Percentiles rank a stretch among this genome's conserved stretches.
Evolutionary conservation across 2,113 vertebrate species (phyloP).

Genomic region (Rattus rattus): DNA sequence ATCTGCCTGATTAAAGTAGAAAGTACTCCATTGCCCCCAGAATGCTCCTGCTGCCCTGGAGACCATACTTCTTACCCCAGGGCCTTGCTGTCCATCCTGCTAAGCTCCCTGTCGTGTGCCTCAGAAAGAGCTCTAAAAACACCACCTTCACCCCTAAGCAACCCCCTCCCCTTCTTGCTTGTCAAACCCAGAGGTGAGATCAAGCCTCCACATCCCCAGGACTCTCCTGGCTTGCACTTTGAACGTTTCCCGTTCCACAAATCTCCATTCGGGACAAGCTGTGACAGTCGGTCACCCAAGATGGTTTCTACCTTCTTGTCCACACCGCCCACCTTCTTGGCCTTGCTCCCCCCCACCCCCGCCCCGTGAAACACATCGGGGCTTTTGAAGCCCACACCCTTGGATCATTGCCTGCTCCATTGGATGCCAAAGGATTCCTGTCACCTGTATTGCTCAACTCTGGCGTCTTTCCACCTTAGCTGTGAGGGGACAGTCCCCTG

Average conservation of each 20-base stretch:
- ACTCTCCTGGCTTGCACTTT: not conserved
- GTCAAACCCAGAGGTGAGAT: not conserved
- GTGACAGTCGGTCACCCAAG: not conserved
- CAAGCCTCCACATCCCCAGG: not conserved
- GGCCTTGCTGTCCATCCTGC: fast-evolving
- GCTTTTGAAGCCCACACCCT: not conserved
- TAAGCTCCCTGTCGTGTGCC: not conserved
- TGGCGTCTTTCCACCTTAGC: not conserved
- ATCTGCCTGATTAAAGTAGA: too few relatives aligned
- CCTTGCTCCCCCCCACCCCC: not conserved
- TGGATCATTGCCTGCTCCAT: not conserved
- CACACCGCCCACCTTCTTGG: not conserved
- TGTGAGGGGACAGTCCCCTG: slow-evolving; percentile 4
- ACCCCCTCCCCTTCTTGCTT: not conserved
- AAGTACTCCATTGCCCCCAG: not conserved
- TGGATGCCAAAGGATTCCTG: not conserved
- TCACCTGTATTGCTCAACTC: not conserved
- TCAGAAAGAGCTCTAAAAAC: not conserved
- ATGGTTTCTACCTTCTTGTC: not conserved
- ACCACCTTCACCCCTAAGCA: not conserved
- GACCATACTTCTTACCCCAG: fast-evolving
- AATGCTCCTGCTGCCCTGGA: fast-evolving
- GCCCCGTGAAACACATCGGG: not conserved
- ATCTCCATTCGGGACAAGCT: not conserved
- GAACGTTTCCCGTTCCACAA: not conserved